These are phyloP conservation scores for Amblyjoppa fuscipennis DNA, from an alignment of 2,888 invertebrate genomes.

Conservation along the genomic window DNA sequence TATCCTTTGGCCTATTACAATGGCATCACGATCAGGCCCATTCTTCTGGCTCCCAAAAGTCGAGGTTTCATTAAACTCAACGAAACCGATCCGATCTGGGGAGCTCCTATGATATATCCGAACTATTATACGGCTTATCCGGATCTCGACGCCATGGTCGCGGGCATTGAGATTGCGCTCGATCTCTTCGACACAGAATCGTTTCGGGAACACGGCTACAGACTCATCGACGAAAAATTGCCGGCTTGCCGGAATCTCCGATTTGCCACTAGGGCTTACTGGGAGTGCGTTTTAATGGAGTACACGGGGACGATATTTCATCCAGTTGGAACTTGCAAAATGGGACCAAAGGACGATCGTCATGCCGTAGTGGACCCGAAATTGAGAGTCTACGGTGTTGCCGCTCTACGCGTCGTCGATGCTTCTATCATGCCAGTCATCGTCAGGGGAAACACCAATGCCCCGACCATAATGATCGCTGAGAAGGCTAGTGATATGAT, in stretches of 20 bases:
- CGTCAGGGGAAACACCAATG: constrained; percentile 86
- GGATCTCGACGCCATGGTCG: constrained; percentile 88
- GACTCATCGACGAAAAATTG: constrained; percentile 87
- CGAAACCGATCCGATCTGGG: constrained; percentile 90
- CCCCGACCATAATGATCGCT: constrained; percentile 87
- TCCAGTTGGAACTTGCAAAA: constrained; percentile 90
- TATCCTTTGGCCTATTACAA: constrained; percentile 89
- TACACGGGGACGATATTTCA: constrained; percentile 91
- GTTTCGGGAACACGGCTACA: constrained; percentile 87
- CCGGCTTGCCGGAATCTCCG: constrained; percentile 86
- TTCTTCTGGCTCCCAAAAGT: constrained; percentile 88
- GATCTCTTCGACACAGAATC: constrained; percentile 88
- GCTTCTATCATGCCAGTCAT: constrained; percentile 89
- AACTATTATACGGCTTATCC: constrained; percentile 89
- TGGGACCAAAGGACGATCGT: constrained; percentile 88
- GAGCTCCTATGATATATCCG: constrained; percentile 91
- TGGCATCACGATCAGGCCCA: constrained; percentile 88
- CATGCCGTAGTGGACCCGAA: constrained; percentile 89
- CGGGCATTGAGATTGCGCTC: constrained; percentile 88
- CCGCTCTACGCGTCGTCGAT: constrained; percentile 89
- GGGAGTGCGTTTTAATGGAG: constrained; percentile 88
- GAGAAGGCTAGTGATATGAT: constrained; percentile 86
- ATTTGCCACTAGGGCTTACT: constrained; percentile 89
- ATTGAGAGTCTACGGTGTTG: constrained; percentile 88
- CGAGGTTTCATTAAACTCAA: constrained; percentile 89